Evolutionary conservation across 2,888 invertebrate genomes (phyloP).

Genomic region (Coelinius sp.): DNA sequence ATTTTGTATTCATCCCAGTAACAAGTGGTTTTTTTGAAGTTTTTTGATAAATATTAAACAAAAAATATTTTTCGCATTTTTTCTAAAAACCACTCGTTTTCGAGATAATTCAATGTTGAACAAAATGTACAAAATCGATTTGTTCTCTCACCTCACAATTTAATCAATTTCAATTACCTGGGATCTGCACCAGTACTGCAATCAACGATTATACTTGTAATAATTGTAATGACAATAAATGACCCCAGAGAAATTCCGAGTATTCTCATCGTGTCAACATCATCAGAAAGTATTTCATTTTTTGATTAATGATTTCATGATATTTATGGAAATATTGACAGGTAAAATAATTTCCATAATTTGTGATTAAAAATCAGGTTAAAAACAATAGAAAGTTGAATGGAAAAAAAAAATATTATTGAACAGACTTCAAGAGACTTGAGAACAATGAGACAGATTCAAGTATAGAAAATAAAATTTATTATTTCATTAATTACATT

Average conservation of each 20-base stretch:
- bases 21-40: too few species aligned
- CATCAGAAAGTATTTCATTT: background rate
- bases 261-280: slow-evolving; percentile 16
- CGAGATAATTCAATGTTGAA: too few species aligned
- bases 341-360: background rate
- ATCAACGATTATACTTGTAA: background rate
- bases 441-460: background rate
- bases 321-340: slow-evolving; percentile 1
- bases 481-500: background rate
- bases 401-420: slow-evolving; percentile 5
- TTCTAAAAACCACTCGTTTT: too few species aligned
- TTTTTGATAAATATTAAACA: too few species aligned
- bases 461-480: slow-evolving; percentile 28
- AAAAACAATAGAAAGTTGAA: slow-evolving; percentile 31
- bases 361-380: background rate
- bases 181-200: background rate
- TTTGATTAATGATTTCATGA: background rate
- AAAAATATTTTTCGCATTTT: too few species aligned
- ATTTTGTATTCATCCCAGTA: too few species aligned
- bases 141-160: background rate
- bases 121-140: background rate
- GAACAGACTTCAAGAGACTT: background rate
- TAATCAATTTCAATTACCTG: slow-evolving; percentile 5
- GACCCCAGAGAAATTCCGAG: background rate
- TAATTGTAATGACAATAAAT: background rate